Evolutionary conservation across 2,797 vertebrate genomes (phyloP).

Genomic region (Uromys caudimaculatus): DNA sequence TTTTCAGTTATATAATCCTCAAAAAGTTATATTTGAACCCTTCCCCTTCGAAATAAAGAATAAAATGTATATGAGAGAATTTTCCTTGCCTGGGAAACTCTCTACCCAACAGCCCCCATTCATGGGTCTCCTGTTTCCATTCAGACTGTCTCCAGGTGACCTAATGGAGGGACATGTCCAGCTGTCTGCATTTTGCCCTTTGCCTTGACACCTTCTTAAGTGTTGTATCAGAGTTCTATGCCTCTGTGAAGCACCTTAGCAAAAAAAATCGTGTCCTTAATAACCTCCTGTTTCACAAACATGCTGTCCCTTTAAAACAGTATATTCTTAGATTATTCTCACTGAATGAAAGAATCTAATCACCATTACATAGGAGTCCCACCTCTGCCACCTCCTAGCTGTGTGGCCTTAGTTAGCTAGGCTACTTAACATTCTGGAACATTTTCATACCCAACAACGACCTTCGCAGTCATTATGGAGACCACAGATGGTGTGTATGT

Average conservation of each 20-base stretch:
- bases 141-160: background rate
- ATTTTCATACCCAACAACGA: background rate
- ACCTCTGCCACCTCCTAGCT: background rate
- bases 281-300: background rate
- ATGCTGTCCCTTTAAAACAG: background rate
- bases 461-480: background rate
- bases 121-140: background rate
- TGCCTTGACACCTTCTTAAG: accelerated
- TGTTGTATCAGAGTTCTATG: background rate
- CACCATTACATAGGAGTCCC: background rate
- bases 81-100: background rate
- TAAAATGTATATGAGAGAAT: background rate
- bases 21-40: background rate
- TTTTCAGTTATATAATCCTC: background rate
- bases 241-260: background rate
- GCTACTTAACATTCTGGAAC: background rate
- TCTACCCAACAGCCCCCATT: background rate
- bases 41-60: background rate
- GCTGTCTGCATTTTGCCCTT: background rate
- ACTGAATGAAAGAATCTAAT: background rate
- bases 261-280: background rate
- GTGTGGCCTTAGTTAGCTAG: background rate
- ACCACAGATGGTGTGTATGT: background rate
- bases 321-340: background rate
- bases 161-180: background rate